Evolutionary conservation across 2,113 vertebrate genomes (phyloP).

Genomic region (Phalacrocorax aristotelis): DNA sequence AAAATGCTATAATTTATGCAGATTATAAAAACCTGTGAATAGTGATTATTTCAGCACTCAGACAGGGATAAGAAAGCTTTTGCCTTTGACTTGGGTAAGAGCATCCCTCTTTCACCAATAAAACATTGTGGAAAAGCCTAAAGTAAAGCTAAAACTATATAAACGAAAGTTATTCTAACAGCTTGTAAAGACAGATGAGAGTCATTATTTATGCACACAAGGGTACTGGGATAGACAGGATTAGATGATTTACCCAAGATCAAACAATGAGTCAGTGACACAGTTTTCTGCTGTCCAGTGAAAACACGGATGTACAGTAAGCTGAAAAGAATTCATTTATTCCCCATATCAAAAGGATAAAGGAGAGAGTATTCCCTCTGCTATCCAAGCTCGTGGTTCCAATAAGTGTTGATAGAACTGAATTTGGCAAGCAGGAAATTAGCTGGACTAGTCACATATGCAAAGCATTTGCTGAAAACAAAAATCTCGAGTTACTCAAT

Average conservation of each 20-base stretch:
- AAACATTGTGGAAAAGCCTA: background rate
- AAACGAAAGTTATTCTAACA: slow-evolving; percentile 6
- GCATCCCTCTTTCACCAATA: background rate
- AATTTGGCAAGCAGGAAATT: slow-evolving; percentile 61
- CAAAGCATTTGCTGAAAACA: slow-evolving; percentile 56
- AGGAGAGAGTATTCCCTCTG: slow-evolving; percentile 10
- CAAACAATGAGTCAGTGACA: slow-evolving; percentile 66
- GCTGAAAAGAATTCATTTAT: slow-evolving; percentile 55
- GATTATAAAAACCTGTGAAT: background rate
- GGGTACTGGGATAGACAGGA: slow-evolving; percentile 43
- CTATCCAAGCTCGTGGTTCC: slow-evolving; percentile 13
- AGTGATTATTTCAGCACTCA: background rate
- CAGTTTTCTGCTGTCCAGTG: slow-evolving; percentile 59
- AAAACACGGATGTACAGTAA: slow-evolving; percentile 61
- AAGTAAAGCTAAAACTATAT: background rate
- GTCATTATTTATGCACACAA: slow-evolving; percentile 49
- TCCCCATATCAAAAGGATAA: slow-evolving; percentile 54
- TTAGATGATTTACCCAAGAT: slow-evolving; percentile 56
- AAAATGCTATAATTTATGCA: background rate
- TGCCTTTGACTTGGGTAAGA: background rate
- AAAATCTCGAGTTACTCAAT: slow-evolving; percentile 33
- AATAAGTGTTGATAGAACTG: slow-evolving; percentile 46
- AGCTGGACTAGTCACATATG: slow-evolving; percentile 36
- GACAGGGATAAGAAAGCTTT: background rate
- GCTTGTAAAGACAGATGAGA: slow-evolving; percentile 49